These are phyloP conservation scores for Podarcis siculus DNA, from an alignment of 2,797 vertebrate species.

Conservation along the genomic window DNA sequence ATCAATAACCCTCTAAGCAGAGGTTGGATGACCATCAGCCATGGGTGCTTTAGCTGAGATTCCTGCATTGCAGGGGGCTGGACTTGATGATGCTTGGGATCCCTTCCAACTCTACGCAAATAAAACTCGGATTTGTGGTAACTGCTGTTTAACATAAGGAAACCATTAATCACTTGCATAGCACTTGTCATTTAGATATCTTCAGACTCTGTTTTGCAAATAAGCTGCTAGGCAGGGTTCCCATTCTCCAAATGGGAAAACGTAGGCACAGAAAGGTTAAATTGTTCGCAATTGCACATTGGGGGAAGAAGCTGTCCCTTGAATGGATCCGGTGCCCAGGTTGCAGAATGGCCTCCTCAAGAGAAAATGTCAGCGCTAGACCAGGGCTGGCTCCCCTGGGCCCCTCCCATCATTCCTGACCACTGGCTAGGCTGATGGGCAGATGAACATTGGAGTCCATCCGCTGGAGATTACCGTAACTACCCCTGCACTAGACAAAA, in stretches of 20 bases:
- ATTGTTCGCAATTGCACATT: slow-evolving; percentile 3
- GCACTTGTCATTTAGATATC: slow-evolving; percentile 21
- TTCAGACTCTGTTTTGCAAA: not conserved
- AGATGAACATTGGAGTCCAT: too few relatives aligned
- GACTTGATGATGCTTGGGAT: too few relatives aligned
- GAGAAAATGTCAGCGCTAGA: too few relatives aligned
- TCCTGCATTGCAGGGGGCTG: too few relatives aligned
- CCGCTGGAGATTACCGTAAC: too few relatives aligned
- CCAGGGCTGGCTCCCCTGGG: not conserved
- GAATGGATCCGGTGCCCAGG: not conserved
- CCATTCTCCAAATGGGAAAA: not conserved
- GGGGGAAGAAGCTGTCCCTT: not conserved
- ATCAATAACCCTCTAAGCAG: slow-evolving; percentile 44
- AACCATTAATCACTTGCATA: slow-evolving; percentile 9
- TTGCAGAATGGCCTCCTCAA: not conserved
- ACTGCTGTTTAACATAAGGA: slow-evolving; percentile 32
- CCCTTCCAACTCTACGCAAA: not conserved
- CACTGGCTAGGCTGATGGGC: too few relatives aligned
- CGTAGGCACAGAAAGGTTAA: slow-evolving; percentile 41
- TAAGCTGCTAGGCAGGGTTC: not conserved
- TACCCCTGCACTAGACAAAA: not conserved
- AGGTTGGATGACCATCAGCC: too few relatives aligned
- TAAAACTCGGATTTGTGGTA: slow-evolving; percentile 61
- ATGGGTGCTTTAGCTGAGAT: too few relatives aligned
- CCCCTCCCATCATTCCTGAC: too few relatives aligned